Conservation (phyloP, 2,113 vertebrate species). For the Madoqua kirkii region DNA sequence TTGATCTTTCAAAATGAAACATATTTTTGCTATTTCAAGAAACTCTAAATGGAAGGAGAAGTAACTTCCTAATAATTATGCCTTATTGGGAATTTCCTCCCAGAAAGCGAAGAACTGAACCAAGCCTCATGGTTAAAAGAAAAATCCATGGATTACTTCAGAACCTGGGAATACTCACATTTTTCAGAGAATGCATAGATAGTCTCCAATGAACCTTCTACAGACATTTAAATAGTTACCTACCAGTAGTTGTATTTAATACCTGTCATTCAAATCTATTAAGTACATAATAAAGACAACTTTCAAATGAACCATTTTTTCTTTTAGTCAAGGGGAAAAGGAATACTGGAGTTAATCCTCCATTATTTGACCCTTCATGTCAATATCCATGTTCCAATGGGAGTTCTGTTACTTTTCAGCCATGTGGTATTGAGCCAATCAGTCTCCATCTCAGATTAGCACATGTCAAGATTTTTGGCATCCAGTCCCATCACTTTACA, state of each 20-base stretch:
- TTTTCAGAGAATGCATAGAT: not conserved
- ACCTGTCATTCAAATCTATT: not conserved
- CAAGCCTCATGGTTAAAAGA: not conserved
- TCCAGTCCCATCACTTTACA: not conserved
- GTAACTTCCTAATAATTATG: constrained; percentile 60
- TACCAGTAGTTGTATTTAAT: not conserved
- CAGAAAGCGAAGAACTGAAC: not conserved
- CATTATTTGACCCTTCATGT: not conserved
- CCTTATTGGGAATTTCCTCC: not conserved
- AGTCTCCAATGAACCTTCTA: not conserved
- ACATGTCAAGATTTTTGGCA: not conserved
- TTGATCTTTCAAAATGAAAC: constrained; percentile 54
- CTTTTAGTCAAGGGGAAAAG: not conserved
- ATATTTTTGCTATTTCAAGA: constrained; percentile 55
- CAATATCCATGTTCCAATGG: not conserved
- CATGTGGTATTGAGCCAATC: not conserved
- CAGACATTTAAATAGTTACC: not conserved
- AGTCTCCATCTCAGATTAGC: not conserved
- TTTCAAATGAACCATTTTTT: constrained; percentile 34
- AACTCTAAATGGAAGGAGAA: constrained; percentile 49
- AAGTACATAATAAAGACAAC: constrained; percentile 6
- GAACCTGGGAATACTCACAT: not conserved
- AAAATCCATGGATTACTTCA: not conserved
- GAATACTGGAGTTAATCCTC: not conserved
- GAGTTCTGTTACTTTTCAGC: not conserved